Evolutionary conservation across 2,797 vertebrate species (phyloP).

Genomic region (Erithacus rubecula): DNA sequence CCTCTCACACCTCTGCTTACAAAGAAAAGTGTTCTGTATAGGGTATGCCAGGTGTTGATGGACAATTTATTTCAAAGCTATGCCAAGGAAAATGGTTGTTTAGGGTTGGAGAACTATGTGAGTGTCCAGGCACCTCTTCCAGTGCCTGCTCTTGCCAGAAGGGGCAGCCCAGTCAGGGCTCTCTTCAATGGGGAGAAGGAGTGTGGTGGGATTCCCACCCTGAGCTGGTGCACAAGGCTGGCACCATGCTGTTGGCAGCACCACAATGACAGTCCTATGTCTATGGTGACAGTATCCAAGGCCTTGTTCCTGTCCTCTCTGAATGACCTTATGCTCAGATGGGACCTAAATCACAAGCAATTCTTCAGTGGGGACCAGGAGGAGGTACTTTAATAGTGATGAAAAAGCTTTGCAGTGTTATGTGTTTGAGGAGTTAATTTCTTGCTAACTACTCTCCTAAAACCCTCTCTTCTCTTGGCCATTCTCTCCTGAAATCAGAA

Average conservation of each 20-base stretch:
- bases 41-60: fast-evolving
- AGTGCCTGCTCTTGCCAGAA: background rate
- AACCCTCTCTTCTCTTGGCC: background rate
- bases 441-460: background rate
- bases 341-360: background rate
- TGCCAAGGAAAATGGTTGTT: background rate
- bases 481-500: background rate
- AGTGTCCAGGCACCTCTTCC: background rate
- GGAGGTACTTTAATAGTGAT: background rate
- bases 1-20: too few relatives aligned
- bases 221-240: background rate
- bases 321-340: background rate
- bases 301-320: background rate
- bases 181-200: background rate
- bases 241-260: background rate
- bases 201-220: background rate
- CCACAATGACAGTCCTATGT: fast-evolving
- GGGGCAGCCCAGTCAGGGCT: background rate
- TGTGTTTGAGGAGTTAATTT: background rate
- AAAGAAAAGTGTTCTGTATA: background rate
- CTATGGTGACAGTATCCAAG: background rate
- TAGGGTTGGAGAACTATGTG: background rate
- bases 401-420: background rate
- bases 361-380: background rate
- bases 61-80: background rate